Conservation (phyloP, 2,113 vertebrate species). For the Dasyurus viverrinus region DNA sequence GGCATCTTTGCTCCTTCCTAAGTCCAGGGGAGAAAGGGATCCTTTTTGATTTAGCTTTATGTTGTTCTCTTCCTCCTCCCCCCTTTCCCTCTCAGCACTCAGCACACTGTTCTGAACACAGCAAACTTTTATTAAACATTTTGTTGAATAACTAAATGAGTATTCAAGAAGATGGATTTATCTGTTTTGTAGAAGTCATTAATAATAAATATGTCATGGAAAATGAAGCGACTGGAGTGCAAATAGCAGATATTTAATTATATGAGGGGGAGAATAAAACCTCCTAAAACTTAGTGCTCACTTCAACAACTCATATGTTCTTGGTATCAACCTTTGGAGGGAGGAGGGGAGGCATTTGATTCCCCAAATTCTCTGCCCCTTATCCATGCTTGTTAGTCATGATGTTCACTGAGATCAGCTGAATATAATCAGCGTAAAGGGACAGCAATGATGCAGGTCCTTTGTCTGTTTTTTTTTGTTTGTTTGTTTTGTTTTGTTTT, state of each 20-base stretch:
- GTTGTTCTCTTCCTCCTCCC: too few relatives aligned
- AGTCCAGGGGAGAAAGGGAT: background rate
- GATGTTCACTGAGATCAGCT: background rate
- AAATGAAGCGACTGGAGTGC: background rate
- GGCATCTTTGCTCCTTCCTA: background rate
- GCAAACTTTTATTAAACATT: background rate
- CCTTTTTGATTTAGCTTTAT: background rate
- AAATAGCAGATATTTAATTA: background rate
- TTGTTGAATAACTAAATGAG: slow-evolving; percentile 28
- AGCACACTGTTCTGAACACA: background rate
- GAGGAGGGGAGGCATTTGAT: background rate
- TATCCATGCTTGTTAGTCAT: background rate
- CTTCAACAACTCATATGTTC: background rate
- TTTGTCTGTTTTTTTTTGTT: background rate
- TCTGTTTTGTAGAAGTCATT: background rate
- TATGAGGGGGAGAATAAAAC: background rate
- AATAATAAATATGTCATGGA: background rate
- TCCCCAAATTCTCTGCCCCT: background rate
- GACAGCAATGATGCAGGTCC: background rate
- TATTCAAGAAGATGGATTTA: background rate
- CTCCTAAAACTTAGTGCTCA: background rate
- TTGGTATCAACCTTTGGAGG: background rate
- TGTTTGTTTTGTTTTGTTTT: background rate
- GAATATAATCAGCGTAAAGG: background rate
- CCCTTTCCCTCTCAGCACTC: background rate